phyloP scores from a whole-genome alignment of 2,113 vertebrate species.

The Holacanthus passer region DNA sequence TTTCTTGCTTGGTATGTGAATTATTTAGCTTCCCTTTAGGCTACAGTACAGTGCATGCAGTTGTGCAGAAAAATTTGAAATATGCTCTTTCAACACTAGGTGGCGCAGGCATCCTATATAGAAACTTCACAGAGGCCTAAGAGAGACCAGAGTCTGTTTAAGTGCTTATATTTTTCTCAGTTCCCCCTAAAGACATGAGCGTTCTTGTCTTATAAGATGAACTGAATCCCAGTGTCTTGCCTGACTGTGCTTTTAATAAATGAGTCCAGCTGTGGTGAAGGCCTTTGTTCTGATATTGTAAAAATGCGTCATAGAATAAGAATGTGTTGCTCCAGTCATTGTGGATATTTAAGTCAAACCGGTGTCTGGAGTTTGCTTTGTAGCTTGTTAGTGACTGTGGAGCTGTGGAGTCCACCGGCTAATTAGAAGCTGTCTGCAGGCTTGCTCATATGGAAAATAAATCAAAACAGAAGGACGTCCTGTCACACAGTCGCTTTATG shows the following conservation, averaged over 20 bases:
- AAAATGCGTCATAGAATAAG: constrained; percentile 34
- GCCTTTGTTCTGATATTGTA: constrained; percentile 42
- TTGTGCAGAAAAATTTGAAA: background rate
- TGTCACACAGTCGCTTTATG: constrained; percentile 3
- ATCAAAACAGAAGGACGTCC: background rate
- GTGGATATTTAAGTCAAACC: constrained; percentile 23
- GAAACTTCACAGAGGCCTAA: background rate
- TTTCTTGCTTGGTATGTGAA: background rate
- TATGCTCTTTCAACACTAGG: constrained; percentile 50
- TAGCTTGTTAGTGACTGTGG: constrained; percentile 32
- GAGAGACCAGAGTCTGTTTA: background rate
- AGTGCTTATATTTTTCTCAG: background rate
- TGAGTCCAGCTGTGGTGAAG: background rate
- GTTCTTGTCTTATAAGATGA: background rate
- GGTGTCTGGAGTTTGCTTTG: constrained; percentile 44
- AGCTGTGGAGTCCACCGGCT: constrained; percentile 15
- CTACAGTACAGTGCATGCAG: background rate
- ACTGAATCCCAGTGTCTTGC: background rate
- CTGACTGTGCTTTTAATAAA: background rate
- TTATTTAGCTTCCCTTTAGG: background rate
- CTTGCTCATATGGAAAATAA: constrained; percentile 26
- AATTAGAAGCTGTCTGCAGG: constrained; percentile 35
- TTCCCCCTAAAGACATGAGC: background rate
- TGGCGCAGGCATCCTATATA: constrained; percentile 41
- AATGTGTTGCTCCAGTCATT: constrained; percentile 33